Evolutionary conservation across 2,888 invertebrate species (phyloP), one percentile per base, ranked within the genome.

Genomic region (Slavum lentiscoides): DNA sequence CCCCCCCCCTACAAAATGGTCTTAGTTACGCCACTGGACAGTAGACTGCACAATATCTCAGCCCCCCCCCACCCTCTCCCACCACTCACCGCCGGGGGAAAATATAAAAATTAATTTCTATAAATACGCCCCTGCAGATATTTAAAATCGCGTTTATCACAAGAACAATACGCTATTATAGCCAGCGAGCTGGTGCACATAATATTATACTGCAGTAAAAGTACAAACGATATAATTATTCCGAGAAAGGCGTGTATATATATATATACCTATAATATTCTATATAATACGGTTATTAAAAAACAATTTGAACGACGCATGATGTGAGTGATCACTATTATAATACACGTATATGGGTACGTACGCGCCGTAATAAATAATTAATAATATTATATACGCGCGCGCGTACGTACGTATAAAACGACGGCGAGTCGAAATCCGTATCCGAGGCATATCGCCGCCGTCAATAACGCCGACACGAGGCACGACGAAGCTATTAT

Each of bases 161-260:
- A 55, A n/a, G 53, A 74, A 74, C 30, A 62, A 74, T 53, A 62
- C 49, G 8, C 49, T 15, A 73, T 73, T 73, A 73, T 3, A 43
- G 19, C n/a, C n/a, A n/a, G 17, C 17, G 6, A 11, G 53, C 19
- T 21, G 1, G 43, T 4, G 30, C 30, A 4, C 30, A 30, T 30
- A 30, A 30, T 2, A 2, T 30, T 30, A 30, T 30, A 30, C 30
- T 30, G 30, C 30, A 30, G 30, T 4, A 30, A 43, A 13, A 43
- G 11, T 43, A 62, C 30, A 53, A 62, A 49, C n/a, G 61, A 23
- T 15, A 49, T n/a, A 30, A 73, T 62, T 30, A 49, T 74, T 53
- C 30, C 7, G 19, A 39, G 74, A 74, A 66, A 5, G 6, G 9
- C 7, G 55, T 23, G 17, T 4, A 2, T 39, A 21, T 13, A 1